Evolutionary conservation across 2,888 invertebrate species (phyloP).

Genomic region (Taphrorychus bicolor): DNA sequence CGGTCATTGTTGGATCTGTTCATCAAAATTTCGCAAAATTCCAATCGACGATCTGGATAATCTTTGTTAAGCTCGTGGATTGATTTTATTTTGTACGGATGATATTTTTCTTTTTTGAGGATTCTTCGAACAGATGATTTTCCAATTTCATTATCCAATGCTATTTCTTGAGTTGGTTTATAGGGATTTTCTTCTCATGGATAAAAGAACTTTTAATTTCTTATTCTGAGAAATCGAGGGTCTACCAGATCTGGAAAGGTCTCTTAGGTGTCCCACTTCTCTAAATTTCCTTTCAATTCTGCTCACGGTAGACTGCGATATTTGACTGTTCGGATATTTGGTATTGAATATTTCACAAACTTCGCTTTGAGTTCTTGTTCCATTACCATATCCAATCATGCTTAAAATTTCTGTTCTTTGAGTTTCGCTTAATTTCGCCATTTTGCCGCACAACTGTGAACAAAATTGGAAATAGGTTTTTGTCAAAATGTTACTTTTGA

Average conservation of each 20-base stretch:
- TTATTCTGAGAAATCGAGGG: slow-evolving; percentile 1
- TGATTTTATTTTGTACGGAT: slow-evolving; percentile 10
- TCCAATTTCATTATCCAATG: slow-evolving; percentile 5
- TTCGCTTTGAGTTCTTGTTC: slow-evolving; percentile 4
- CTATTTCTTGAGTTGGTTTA: neutral
- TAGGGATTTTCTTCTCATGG: slow-evolving; percentile 4
- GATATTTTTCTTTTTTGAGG: slow-evolving; percentile 9
- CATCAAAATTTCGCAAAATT: slow-evolving; percentile 23
- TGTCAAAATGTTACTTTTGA: no score
- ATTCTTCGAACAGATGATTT: no score
- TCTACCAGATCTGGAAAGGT: slow-evolving; percentile 4
- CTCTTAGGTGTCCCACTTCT: slow-evolving; percentile 5
- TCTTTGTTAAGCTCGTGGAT: slow-evolving; percentile 18
- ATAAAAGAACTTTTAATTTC: slow-evolving; percentile 2
- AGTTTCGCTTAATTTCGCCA: slow-evolving; percentile 5
- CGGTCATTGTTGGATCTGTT: slow-evolving; percentile 2
- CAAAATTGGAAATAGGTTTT: no score
- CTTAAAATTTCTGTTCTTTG: slow-evolving; percentile 10
- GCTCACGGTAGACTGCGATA: no score
- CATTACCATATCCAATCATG: slow-evolving; percentile 2
- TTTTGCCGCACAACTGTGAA: no score
- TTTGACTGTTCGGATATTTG: neutral
- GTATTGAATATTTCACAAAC: slow-evolving; percentile 1
- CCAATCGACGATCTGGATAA: slow-evolving; percentile 6
- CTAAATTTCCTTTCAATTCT: neutral